phyloP scores from a whole-genome alignment of 1,140 invertebrate genomes.

The Nasonia longicornis region DNA sequence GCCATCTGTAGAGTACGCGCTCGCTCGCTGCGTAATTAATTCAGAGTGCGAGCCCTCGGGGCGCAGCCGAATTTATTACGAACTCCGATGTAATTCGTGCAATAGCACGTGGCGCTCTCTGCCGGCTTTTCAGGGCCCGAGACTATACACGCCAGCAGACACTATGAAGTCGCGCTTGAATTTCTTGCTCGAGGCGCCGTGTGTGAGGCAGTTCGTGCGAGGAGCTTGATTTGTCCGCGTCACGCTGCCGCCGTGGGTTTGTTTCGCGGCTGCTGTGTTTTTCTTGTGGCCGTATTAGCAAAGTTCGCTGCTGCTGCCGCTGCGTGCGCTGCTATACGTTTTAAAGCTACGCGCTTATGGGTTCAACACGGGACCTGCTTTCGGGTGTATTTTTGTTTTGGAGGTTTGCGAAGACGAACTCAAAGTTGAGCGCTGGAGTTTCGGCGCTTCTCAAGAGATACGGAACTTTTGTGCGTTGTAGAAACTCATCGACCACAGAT shows the following conservation, averaged over 20 bases:
- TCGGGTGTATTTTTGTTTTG: too few relatives aligned
- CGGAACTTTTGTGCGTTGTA: too few relatives aligned
- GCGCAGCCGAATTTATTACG: conserved; percentile 54
- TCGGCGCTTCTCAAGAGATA: too few relatives aligned
- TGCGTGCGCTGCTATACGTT: too few relatives aligned
- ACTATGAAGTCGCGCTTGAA: conserved; percentile 46
- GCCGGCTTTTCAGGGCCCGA: conserved; percentile 32
- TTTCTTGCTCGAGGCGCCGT: conserved; percentile 45
- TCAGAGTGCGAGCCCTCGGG: conserved; percentile 52
- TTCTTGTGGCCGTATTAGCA: not conserved
- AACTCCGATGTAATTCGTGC: conserved; percentile 52
- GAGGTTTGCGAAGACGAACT: too few relatives aligned
- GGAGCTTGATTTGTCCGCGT: not conserved
- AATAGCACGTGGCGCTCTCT: conserved; percentile 43
- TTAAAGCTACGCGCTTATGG: too few relatives aligned
- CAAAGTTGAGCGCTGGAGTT: too few relatives aligned
- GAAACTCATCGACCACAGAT: too few relatives aligned
- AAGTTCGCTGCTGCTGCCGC: not conserved
- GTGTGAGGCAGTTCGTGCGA: conserved; percentile 10
- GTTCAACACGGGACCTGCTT: too few relatives aligned
- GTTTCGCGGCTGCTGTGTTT: not conserved
- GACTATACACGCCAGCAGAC: conserved; percentile 11
- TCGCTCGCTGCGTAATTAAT: conserved; percentile 56
- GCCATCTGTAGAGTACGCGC: conserved; percentile 52
- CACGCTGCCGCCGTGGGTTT: not conserved